These are phyloP conservation scores for Achatina immaculata DNA, from an alignment of 1,140 invertebrate species.

Conservation along the genomic window DNA sequence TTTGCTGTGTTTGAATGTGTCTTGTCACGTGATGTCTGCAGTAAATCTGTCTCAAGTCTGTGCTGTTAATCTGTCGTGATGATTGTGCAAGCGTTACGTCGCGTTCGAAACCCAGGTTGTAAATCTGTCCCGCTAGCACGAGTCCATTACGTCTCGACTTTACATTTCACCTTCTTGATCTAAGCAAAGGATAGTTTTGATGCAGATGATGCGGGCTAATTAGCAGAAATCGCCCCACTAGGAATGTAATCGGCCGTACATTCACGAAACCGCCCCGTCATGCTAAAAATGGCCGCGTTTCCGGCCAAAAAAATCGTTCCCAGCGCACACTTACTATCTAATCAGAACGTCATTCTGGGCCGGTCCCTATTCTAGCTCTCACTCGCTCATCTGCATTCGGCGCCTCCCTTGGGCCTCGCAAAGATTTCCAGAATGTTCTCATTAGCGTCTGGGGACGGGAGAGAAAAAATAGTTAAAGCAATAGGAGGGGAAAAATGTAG, in stretches of 20 bases:
- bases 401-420: not conserved
- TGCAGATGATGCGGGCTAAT: not conserved
- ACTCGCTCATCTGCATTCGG: not conserved
- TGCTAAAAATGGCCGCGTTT: not conserved
- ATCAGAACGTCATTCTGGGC: not conserved
- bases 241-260: not conserved
- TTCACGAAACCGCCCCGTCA: not conserved
- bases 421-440: not conserved
- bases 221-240: not conserved
- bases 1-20: too few relatives aligned
- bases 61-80: too few relatives aligned
- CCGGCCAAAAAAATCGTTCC: not conserved
- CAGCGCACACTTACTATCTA: not conserved
- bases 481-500: not conserved
- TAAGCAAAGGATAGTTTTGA: not conserved
- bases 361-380: not conserved
- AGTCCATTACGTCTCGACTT: not conserved
- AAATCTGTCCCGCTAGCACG: too few relatives aligned
- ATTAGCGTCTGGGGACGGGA: not conserved
- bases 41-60: too few relatives aligned
- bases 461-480: not conserved
- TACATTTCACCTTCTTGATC: not conserved
- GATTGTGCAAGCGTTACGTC: too few relatives aligned
- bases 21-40: too few relatives aligned
- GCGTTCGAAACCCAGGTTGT: too few relatives aligned